Conservation (phyloP, 2,888 invertebrate species). For the Oxycera nigricornis region DNA sequence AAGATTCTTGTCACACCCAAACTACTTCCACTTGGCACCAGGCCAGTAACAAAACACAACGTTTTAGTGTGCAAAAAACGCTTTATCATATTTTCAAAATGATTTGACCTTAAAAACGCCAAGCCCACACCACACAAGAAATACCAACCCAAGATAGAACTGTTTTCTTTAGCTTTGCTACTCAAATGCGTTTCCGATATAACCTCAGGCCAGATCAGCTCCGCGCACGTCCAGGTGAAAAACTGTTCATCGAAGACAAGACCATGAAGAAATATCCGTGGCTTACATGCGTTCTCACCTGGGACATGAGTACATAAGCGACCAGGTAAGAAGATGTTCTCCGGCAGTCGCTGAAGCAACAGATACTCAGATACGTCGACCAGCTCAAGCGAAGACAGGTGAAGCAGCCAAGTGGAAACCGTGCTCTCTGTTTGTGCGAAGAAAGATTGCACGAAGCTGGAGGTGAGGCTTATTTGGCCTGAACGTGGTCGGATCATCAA, state of each 20-base stretch:
- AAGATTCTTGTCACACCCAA: not conserved
- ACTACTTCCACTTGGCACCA: not conserved
- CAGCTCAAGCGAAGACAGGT: not conserved
- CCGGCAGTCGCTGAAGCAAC: not conserved
- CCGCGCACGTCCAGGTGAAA: slow-evolving; percentile 9
- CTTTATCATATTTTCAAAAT: not conserved
- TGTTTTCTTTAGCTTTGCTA: slow-evolving; percentile 1
- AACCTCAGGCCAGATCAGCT: not conserved
- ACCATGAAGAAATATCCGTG: not conserved
- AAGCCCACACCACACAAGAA: slow-evolving; percentile 25
- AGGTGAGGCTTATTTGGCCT: not conserved
- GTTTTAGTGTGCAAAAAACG: not conserved
- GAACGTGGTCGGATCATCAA: slow-evolving; percentile 2
- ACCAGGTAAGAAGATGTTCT: slow-evolving; percentile 12
- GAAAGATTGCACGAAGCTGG: slow-evolving; percentile 15
- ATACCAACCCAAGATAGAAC: not conserved
- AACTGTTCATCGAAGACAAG: slow-evolving; percentile 14
- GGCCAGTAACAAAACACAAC: not conserved
- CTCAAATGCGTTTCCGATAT: slow-evolving; percentile 22
- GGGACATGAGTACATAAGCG: not conserved
- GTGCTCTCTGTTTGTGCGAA: slow-evolving; percentile 11
- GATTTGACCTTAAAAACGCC: slow-evolving; percentile 26
- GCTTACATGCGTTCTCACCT: not conserved
- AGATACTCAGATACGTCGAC: not conserved
- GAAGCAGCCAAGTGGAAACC: slow-evolving; percentile 16